Conservation (phyloP, 2,888 invertebrate genomes). For the Idaea biselata region DNA sequence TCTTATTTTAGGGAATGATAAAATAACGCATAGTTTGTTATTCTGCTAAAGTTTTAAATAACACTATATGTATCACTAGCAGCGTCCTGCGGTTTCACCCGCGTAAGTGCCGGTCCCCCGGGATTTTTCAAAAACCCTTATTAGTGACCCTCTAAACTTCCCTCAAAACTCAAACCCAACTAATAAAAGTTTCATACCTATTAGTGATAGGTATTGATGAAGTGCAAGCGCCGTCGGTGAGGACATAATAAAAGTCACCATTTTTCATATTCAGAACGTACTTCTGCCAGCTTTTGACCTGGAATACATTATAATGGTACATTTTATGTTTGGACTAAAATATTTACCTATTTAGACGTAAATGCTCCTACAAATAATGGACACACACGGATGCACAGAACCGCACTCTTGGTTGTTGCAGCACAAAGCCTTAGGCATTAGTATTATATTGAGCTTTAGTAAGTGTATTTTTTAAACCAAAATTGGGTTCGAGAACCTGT, state of each 20-base stretch:
- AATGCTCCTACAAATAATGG: slow-evolving; percentile 2
- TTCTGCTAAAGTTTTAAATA: no score
- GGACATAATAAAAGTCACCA: slow-evolving; percentile 4
- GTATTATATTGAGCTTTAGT: no score
- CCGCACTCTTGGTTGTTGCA: no score
- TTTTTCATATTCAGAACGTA: slow-evolving; percentile 2
- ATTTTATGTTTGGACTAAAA: slow-evolving; percentile 2
- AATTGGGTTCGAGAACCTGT: no score
- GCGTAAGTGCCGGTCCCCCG: no score
- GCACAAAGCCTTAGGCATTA: no score
- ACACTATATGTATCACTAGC: no score
- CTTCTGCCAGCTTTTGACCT: slow-evolving; percentile 4
- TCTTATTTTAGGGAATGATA: not conserved
- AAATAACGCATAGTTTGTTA: not conserved
- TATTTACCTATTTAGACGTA: not conserved
- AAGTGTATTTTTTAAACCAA: no score
- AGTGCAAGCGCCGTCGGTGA: not conserved
- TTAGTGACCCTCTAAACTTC: no score
- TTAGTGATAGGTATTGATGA: not conserved
- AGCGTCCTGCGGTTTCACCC: no score
- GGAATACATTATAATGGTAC: not conserved
- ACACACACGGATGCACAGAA: slow-evolving; percentile 8
- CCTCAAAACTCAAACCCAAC: no score
- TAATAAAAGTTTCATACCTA: not conserved
- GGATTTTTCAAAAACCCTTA: no score